Base-by-base conservation (phyloP, 1,140 invertebrate genomes). In the Anthonomus grandis region DNA sequence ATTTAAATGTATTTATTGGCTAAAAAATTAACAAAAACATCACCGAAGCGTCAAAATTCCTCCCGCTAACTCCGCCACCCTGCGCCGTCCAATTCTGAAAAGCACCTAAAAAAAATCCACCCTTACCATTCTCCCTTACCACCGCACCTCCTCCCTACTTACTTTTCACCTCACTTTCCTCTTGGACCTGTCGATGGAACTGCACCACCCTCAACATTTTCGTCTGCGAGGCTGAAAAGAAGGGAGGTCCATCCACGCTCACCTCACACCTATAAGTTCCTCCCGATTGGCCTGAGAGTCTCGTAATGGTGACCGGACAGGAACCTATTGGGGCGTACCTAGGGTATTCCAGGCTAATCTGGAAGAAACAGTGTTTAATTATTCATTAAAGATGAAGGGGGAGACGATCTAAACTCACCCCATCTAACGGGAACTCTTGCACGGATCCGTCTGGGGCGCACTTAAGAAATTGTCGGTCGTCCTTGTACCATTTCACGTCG, bases 401-500 rank as follows among this genome's bases (percentile, higher is more conserved):
- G n/a, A n/a, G n/a, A n/a, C n/a, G n/a, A n/a, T n/a, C n/a, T n/a
- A n/a, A n/a, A n/a, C n/a, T n/a, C 10, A 70, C 57, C 10, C 66
- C 69, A 3, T 64, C 61, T 9, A 63, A 45, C 1, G 34, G 53
- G 52, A 58, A 70, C n/a, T 60, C 49, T 21, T 65, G 51, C n/a
- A 63, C 58, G n/a, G 42, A 44, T 6, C 67, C 67, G 41, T 64
- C 42, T 3, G 61, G 60, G 17, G 59, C 36, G 68, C 22, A 70
- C 71, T 81, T 75, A 68, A 80, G 85, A 70, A 86, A 84, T 64
- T 84, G 80, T 4, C 70, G 59, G 9, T 76, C 76, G 58, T 84
- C 82, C 65, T 84, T 85, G 73, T 83, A 83, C 84, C 84, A 86
- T 65, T 82, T 84, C 12, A 85, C 79, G 2, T 82, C 83, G 64